Base-by-base conservation (phyloP, 2,113 vertebrate species). In the Paratilapia polleni region DNA sequence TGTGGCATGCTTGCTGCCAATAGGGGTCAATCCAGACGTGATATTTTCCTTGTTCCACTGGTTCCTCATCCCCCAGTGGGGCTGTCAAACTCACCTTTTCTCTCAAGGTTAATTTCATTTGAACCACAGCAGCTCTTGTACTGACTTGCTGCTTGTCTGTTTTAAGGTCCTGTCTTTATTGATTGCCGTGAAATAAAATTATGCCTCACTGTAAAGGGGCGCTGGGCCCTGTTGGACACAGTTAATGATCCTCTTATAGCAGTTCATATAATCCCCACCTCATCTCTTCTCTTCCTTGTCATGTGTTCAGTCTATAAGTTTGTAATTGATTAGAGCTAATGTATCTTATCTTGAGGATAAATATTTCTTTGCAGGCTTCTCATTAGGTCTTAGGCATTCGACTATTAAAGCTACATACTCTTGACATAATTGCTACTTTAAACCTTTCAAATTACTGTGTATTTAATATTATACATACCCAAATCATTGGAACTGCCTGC, bases 91-190 rank as follows among this genome's bases (percentile, higher is more conserved):
- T n/a, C 47, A 34, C 22, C 59, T 82, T 64, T 76, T 78, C 41
- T 73, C 68, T 86, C 88, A 91, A 93, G 88, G 92, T 92, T 92
- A 92, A 89, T 87, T 90, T 93, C 5, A 91, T 91, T 89, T 86
- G 63, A 86, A 77, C 81, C 47, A 11, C 82, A 59, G 20, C 47
- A 36, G 60, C 78, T 82, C 88, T 41, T 88, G 82, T 81, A 57
- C 68, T 49, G 52, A 19, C 81, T 87, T 66, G 82, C 84, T 58
- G 56, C 31, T 54, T 13, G 36, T 77, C 63, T 84, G 74, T 83
- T 81, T 87, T 81, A 74, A 84, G 73, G 54, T 77, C 80, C 52
- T 82, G 78, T 85, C 81, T 81, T 85, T 82, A 93, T 88, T 79
- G 90, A 93, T 89, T 91, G 36, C 81, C 68, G 73, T 82, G 74